These are phyloP conservation scores for Julus scandinavius DNA, from an alignment of 2,888 invertebrate species.

Conservation along the genomic window DNA sequence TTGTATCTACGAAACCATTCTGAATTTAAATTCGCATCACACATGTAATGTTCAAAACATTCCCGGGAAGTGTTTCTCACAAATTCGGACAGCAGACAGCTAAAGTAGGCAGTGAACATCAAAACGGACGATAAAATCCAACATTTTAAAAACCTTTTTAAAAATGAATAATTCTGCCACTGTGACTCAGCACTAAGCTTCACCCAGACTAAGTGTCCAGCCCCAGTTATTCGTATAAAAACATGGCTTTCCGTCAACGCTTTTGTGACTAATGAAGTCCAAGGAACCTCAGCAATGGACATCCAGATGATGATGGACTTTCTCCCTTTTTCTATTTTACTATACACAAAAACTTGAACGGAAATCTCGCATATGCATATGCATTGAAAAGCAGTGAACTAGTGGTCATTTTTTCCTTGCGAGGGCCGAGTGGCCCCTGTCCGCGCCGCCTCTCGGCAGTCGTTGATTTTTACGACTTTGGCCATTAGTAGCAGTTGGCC, in stretches of 20 bases:
- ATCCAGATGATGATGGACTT: background rate
- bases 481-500: constrained; percentile 38
- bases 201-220: background rate
- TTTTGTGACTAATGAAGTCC: background rate
- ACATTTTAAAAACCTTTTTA: background rate
- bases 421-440: background rate
- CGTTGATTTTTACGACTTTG: constrained; percentile 39
- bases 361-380: constrained; percentile 16
- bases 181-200: background rate
- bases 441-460: background rate
- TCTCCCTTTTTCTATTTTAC: background rate
- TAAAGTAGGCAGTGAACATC: too few relatives aligned
- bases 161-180: background rate
- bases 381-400: background rate
- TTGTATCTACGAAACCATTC: too few relatives aligned
- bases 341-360: background rate
- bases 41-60: too few relatives aligned
- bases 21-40: too few relatives aligned
- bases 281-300: background rate
- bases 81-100: too few relatives aligned
- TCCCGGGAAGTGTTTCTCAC: too few relatives aligned
- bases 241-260: background rate
- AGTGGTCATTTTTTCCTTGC: constrained; percentile 1
- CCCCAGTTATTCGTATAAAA: background rate
- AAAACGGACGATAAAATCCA: background rate